Base-by-base conservation (phyloP, 1,140 invertebrate species). In the Antheraea mylitta region DNA sequence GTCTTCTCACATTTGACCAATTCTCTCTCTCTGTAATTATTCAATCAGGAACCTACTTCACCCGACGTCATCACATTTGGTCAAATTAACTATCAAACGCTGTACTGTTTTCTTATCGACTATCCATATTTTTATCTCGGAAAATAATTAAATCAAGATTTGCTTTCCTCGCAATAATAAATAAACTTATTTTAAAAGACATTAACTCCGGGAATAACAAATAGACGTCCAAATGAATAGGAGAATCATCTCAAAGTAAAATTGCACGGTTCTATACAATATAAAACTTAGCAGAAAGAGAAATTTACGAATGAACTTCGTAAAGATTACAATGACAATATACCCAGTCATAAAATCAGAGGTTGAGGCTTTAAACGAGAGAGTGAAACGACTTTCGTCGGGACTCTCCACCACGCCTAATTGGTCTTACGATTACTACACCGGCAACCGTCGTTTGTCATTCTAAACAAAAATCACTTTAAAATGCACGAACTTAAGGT, bases 341-440 rank as follows among this genome's bases (percentile, higher is more conserved):
- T 70, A 68, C 48, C 22, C 58, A 66, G 72, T 66, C 64, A 71
- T 74, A 74, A 74, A 74, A 58, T 58, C 72, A 68, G 66, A 74
- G 72, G 72, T 71, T 71, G 73, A 69, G 69, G 65, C 67, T 67
- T 71, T 69, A 74, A 71, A 67, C 64, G 69, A 67, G 69, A 58
- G 64, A 71, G 53, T 38, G 73, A 69, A 74, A 71, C 69, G 69
- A 74, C 73, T 58, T 53, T 66, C 70, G 68, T 64, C 59, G 71
- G 61, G 60, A 62, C 64, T 60, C 64, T 73, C 69, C 69, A 69
- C 67, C 64, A 69, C 73, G 73, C 67, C 73, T 74, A 74, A 74
- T 74, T 74, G 73, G 73, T 69, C 73, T 74, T 74, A 74, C 73
- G 73, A 74, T 74, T 74, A 74, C 73, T 67, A 73, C 68, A 59